Evolutionary conservation across 2,113 vertebrate genomes (phyloP).

Genomic region (Tragelaphus imberbis): DNA sequence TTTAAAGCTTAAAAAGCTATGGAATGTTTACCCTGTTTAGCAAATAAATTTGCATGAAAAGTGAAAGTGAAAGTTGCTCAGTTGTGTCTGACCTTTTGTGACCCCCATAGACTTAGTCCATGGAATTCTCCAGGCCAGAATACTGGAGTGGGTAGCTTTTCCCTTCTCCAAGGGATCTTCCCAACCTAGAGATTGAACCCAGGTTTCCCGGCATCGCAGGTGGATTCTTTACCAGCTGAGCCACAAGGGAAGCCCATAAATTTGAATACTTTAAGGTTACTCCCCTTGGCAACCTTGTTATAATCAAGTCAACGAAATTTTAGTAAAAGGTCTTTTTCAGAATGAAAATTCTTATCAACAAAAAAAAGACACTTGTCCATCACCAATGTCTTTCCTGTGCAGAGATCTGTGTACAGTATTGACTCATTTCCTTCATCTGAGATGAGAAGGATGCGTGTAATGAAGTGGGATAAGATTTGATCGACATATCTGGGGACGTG

Average conservation of each 20-base stretch:
- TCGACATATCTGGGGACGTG: rapidly evolving
- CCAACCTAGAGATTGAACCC: background rate
- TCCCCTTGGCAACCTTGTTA: background rate
- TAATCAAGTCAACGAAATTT: background rate
- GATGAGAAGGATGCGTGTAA: background rate
- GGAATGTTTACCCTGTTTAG: background rate
- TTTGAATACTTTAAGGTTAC: background rate
- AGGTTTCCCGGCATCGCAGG: background rate
- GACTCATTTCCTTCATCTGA: background rate
- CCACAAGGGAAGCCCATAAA: background rate
- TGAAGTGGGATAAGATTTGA: background rate
- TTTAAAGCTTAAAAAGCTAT: background rate
- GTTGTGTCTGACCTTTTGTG: background rate
- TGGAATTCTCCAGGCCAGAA: background rate
- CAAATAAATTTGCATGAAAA: background rate
- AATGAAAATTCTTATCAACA: background rate
- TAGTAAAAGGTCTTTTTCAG: background rate
- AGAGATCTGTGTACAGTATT: background rate
- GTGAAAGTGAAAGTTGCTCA: background rate
- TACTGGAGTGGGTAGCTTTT: background rate
- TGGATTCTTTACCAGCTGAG: background rate
- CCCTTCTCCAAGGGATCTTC: background rate
- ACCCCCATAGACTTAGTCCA: background rate
- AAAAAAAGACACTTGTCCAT: background rate
- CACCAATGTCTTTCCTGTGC: no score